A percentile compares a stretch with the other conserved stretches of the same genome.
These are phyloP conservation scores for Alosa sapidissima DNA, from an alignment of 2,797 vertebrate species.

Conservation along the genomic window DNA sequence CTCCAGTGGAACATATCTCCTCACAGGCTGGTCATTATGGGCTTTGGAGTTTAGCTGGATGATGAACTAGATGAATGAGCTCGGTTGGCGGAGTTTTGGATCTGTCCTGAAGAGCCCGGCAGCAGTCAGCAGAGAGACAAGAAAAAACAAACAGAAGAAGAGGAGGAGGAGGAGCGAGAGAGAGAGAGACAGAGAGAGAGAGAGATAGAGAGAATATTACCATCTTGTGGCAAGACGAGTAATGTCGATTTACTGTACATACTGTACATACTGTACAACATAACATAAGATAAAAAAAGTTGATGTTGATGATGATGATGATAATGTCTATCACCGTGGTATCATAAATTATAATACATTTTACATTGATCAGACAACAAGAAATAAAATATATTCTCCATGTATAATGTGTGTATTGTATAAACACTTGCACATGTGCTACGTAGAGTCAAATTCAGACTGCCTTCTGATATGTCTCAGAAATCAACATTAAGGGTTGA, in stretches of 20 bases:
- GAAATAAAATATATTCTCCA: no score
- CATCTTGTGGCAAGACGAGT: slow-evolving; percentile 33
- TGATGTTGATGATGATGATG: no score
- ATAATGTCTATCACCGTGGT: no score
- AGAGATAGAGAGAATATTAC: slow-evolving; percentile 27
- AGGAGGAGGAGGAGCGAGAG: not conserved
- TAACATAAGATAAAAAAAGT: no score
- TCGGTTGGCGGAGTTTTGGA: not conserved
- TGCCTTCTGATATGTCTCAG: not conserved
- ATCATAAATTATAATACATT: no score
- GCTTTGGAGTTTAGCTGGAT: no score
- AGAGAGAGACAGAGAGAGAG: not conserved
- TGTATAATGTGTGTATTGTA: no score
- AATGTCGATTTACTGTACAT: no score
- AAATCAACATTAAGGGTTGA: not conserved
- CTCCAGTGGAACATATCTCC: not conserved
- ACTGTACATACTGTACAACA: no score
- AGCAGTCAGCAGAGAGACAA: not conserved
- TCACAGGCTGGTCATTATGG: not conserved
- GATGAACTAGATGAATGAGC: not conserved
- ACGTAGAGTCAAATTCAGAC: no score
- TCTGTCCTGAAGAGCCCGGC: not conserved
- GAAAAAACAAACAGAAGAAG: not conserved
- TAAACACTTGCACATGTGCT: no score
- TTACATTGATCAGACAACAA: no score